A percentile compares a stretch with the other conserved stretches of the same genome.
phyloP scores from a whole-genome alignment of 2,888 invertebrate species.

The Psylliodes chrysocephalus region DNA sequence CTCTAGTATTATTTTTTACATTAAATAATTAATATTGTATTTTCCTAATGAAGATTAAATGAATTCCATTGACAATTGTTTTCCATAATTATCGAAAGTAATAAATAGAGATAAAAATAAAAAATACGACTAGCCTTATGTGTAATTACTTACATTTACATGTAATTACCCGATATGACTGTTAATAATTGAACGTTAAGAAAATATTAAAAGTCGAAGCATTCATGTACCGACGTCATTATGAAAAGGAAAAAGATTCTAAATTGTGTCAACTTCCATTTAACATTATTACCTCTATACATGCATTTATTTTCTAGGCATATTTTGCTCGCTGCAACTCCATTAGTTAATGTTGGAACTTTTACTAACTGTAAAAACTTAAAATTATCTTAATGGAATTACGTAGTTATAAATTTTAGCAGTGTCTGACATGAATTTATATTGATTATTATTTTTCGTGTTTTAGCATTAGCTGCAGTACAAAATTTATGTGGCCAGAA shows the following conservation, averaged over 20 bases:
- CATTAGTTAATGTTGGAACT: constrained; percentile 10
- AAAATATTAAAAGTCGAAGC: background rate
- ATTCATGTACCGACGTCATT: background rate
- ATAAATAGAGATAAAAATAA: too few relatives aligned
- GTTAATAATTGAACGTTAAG: background rate
- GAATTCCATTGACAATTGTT: too few relatives aligned
- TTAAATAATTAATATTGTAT: too few relatives aligned
- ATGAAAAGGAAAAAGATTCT: background rate
- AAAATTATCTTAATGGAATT: background rate
- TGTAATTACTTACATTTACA: too few relatives aligned
- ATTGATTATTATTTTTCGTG: constrained; percentile 2
- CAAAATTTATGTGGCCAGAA: too few relatives aligned
- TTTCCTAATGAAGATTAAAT: too few relatives aligned
- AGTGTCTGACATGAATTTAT: background rate
- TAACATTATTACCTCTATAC: constrained; percentile 3
- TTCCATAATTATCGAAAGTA: too few relatives aligned
- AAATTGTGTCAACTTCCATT: constrained; percentile 6
- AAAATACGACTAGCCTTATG: too few relatives aligned
- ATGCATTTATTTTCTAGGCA: background rate
- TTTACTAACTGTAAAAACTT: constrained; percentile 4
- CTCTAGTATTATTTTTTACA: too few relatives aligned
- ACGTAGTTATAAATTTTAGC: background rate
- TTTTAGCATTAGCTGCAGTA: too few relatives aligned
- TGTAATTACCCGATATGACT: too few relatives aligned
- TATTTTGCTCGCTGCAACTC: background rate